These are phyloP conservation scores for Xerus rutilus DNA, from an alignment of 2,797 vertebrate species.

Conservation along the genomic window DNA sequence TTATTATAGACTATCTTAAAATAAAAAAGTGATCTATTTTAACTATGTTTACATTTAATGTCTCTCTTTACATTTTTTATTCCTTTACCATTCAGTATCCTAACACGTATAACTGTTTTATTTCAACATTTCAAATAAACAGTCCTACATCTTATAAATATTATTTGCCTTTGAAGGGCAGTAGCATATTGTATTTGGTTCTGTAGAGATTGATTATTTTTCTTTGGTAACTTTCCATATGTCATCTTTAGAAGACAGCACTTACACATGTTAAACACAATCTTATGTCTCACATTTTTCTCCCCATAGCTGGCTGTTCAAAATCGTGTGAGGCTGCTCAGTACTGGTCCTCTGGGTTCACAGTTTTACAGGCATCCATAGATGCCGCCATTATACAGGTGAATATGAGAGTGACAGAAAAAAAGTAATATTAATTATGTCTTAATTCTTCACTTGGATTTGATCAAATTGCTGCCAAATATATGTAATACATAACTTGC, in stretches of 20 bases:
- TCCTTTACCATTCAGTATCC: background rate
- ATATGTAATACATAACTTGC: background rate
- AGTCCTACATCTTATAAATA: background rate
- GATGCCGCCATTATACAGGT: slow-evolving; percentile 97
- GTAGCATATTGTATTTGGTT: background rate
- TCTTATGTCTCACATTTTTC: background rate
- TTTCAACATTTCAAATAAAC: slow-evolving; percentile 30
- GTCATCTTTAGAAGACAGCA: slow-evolving; percentile 24
- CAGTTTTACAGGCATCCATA: slow-evolving; percentile 94
- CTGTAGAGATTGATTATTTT: background rate
- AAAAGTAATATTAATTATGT: no score
- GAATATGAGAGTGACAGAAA: slow-evolving; percentile 51
- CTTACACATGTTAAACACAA: background rate
- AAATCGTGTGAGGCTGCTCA: slow-evolving; percentile 93
- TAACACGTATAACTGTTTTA: background rate
- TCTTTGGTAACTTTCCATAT: background rate
- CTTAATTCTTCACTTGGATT: background rate
- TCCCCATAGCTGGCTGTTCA: slow-evolving; percentile 90
- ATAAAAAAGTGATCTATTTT: slow-evolving; percentile 57
- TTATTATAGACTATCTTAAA: slow-evolving; percentile 9
- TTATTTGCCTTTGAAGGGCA: background rate
- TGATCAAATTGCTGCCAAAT: background rate
- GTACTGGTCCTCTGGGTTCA: slow-evolving; percentile 96
- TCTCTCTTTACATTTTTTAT: background rate
- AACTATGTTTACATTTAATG: background rate